Conservation (phyloP, 2,797 vertebrate genomes). For the Podarcis siculus region DNA sequence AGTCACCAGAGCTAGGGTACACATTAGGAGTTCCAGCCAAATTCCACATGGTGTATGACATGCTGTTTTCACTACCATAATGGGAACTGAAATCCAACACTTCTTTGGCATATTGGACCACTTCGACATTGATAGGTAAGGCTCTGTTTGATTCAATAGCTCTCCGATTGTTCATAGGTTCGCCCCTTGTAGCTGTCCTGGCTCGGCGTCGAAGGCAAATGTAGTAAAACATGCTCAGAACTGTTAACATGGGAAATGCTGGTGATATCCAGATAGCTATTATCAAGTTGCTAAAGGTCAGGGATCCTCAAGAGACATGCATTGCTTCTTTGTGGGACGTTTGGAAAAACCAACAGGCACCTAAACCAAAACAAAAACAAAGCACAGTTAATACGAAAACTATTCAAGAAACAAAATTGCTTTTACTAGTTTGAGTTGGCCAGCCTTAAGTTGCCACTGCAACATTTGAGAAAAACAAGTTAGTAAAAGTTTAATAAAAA, state of each 20-base stretch:
- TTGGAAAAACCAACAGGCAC: constrained; percentile 65
- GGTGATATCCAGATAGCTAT: constrained; percentile 76
- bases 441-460: constrained; percentile 36
- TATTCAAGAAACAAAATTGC: constrained; percentile 43
- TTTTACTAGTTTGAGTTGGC: constrained; percentile 7
- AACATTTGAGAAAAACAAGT: constrained; percentile 36
- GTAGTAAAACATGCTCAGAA: constrained; percentile 99
- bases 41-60: constrained; percentile 99
- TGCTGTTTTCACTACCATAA: constrained; percentile 98
- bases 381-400: constrained; percentile 50
- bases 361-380: constrained; percentile 71
- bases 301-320: constrained; percentile 66
- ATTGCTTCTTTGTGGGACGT: constrained; percentile 69
- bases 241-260: constrained; percentile 96
- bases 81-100: constrained; percentile 99
- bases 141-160: constrained; percentile 89
- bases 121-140: constrained; percentile 89
- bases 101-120: constrained; percentile 96
- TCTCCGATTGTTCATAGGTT: constrained; percentile 91
- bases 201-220: constrained; percentile 98
- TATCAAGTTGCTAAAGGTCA: constrained; percentile 70
- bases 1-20: constrained; percentile 97
- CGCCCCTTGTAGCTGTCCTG: constrained; percentile 92
- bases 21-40: constrained; percentile 94
- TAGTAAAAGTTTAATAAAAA: constrained; percentile 36